phyloP scores from a whole-genome alignment of 2,113 vertebrate species.

The Pionites leucogaster region DNA sequence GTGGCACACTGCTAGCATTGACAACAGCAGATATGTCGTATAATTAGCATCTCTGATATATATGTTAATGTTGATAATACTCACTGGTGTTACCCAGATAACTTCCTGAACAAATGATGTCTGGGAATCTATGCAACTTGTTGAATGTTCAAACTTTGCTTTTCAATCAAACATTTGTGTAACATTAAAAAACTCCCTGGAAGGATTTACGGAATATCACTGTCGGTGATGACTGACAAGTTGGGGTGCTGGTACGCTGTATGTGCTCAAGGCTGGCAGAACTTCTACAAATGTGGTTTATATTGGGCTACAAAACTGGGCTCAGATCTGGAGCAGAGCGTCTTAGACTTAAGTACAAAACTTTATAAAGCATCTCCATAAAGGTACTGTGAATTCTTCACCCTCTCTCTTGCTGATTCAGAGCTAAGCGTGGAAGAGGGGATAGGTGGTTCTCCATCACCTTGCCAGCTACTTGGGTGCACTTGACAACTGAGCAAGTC shows the following conservation, averaged over 20 bases:
- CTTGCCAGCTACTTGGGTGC: rapidly evolving
- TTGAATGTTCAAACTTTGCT: background rate
- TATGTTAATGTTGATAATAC: background rate
- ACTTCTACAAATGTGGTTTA: background rate
- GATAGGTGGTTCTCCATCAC: background rate
- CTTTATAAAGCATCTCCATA: background rate
- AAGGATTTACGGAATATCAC: background rate
- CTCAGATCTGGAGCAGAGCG: background rate
- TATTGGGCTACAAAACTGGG: background rate
- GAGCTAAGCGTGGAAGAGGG: background rate
- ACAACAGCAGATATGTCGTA: background rate
- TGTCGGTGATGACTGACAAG: background rate
- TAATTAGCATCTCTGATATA: background rate
- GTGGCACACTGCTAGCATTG: background rate
- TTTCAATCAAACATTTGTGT: background rate
- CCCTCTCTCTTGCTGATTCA: background rate
- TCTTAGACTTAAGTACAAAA: background rate
- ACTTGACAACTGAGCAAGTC: background rate
- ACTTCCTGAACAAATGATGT: background rate
- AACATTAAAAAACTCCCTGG: background rate
- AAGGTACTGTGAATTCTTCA: background rate
- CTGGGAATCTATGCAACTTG: background rate
- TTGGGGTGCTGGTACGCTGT: background rate
- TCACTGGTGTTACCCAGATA: background rate
- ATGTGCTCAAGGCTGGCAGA: background rate